phyloP scores from a whole-genome alignment of 2,888 invertebrate species.

The Philaethria dido region DNA sequence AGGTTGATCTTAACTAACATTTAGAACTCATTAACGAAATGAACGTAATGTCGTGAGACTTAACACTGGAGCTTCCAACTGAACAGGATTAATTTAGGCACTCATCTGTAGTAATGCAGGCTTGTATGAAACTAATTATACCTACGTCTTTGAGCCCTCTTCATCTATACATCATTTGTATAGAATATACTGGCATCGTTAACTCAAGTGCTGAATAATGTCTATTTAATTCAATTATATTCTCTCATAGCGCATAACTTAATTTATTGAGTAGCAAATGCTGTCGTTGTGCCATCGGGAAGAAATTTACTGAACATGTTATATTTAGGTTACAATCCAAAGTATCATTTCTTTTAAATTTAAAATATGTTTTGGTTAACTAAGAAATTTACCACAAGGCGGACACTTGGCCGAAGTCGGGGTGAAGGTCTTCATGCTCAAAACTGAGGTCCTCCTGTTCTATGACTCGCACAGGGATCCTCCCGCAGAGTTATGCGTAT shows the following conservation, averaged over 20 bases:
- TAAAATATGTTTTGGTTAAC: no score
- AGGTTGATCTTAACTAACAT: constrained; percentile 24
- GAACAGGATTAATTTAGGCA: constrained; percentile 28
- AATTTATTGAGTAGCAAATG: not conserved
- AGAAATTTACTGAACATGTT: no score
- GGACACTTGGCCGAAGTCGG: no score
- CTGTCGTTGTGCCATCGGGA: not conserved
- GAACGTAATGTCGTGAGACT: constrained; percentile 36
- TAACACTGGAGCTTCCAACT: constrained; percentile 33
- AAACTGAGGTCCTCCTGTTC: no score
- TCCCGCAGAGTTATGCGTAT: no score
- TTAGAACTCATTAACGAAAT: constrained; percentile 42
- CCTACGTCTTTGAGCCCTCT: not conserved
- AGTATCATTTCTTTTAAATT: no score
- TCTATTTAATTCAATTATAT: not conserved
- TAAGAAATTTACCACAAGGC: no score
- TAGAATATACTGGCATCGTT: not conserved
- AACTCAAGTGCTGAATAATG: not conserved
- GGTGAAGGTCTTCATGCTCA: no score
- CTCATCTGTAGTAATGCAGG: constrained; percentile 28
- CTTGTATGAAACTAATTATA: constrained; percentile 30
- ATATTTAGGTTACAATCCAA: no score
- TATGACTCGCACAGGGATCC: no score
- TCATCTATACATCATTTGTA: not conserved
- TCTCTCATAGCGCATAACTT: not conserved